phyloP scores from a whole-genome alignment of 1,140 invertebrate genomes.

The Musca domestica region DNA sequence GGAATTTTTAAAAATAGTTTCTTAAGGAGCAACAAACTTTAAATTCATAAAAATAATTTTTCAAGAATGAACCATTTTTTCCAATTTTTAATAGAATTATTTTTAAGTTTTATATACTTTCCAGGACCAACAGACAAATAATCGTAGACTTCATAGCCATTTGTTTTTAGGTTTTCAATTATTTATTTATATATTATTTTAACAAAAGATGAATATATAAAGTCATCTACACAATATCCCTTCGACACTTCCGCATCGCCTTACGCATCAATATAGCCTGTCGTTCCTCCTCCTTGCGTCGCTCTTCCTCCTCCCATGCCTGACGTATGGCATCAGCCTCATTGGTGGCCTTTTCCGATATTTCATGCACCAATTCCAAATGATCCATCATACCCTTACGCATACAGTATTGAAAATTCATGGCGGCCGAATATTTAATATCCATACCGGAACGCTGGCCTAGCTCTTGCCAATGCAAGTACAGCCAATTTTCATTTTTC shows the following conservation, averaged over 20 bases:
- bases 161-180: too few species aligned
- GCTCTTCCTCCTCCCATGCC: conserved; percentile 43
- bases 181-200: too few species aligned
- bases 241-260: conserved; percentile 45
- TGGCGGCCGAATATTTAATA: conserved; percentile 38
- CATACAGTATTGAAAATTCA: conserved; percentile 45
- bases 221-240: conserved; percentile 37
- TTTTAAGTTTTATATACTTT: too few species aligned
- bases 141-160: too few species aligned
- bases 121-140: too few species aligned
- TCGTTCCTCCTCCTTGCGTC: conserved; percentile 36
- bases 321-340: conserved; percentile 40
- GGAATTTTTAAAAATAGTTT: too few species aligned
- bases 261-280: conserved; percentile 40
- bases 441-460: conserved; percentile 34
- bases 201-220: too few species aligned
- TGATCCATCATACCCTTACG: conserved; percentile 43
- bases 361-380: conserved; percentile 38
- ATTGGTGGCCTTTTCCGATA: conserved; percentile 38
- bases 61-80: too few species aligned
- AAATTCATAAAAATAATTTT: too few species aligned
- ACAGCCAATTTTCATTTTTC: conserved; percentile 50
- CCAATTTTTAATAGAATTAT: too few species aligned
- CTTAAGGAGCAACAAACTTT: too few species aligned
- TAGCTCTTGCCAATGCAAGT: conserved; percentile 46